Conservation (phyloP, 2,888 invertebrate species). For the Scaptomyza cyrtandrae region DNA sequence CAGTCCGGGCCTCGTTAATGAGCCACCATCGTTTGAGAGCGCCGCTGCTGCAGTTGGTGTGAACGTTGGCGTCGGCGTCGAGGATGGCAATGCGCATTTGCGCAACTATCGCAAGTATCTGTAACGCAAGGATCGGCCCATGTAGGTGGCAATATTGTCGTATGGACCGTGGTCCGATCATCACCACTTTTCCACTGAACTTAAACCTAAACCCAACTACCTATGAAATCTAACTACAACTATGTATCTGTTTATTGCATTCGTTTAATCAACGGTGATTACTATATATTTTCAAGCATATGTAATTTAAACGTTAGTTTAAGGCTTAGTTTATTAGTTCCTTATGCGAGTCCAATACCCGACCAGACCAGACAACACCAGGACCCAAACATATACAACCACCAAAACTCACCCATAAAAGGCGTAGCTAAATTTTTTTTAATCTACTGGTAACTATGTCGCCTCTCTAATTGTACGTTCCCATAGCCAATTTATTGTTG, state of each 20-base stretch:
- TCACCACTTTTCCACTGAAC: conserved; percentile 10
- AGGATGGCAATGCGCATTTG: conserved; percentile 82
- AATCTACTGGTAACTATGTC: conserved; percentile 47
- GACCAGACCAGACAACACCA: conserved; percentile 25
- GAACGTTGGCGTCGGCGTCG: conserved; percentile 59
- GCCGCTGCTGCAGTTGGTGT: conserved; percentile 84
- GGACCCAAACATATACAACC: conserved; percentile 25
- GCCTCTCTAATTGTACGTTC: conserved; percentile 63
- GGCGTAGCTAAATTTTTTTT: conserved; percentile 47
- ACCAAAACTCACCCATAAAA: conserved; percentile 35
- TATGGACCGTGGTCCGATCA: conserved; percentile 23
- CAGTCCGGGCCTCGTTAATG: conserved; percentile 81
- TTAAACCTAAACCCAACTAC: conserved; percentile 8
- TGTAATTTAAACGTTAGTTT: conserved; percentile 68
- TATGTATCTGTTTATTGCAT: conserved; percentile 45
- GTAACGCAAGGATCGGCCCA: conserved; percentile 73
- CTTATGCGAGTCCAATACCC: conserved; percentile 48
- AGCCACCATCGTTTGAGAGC: conserved; percentile 84
- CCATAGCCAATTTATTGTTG: conserved; percentile 75
- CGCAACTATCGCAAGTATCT: conserved; percentile 85
- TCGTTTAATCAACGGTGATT: conserved; percentile 50
- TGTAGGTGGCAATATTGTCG: conserved; percentile 28
- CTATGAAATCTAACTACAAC: conserved; percentile 25
- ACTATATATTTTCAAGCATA: conserved; percentile 44
- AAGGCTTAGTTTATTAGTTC: conserved; percentile 71